A percentile compares a stretch with the other conserved stretches of the same genome.
These are phyloP conservation scores for Oryzias melastigma DNA, from an alignment of 2,113 vertebrate species.

Conservation along the genomic window DNA sequence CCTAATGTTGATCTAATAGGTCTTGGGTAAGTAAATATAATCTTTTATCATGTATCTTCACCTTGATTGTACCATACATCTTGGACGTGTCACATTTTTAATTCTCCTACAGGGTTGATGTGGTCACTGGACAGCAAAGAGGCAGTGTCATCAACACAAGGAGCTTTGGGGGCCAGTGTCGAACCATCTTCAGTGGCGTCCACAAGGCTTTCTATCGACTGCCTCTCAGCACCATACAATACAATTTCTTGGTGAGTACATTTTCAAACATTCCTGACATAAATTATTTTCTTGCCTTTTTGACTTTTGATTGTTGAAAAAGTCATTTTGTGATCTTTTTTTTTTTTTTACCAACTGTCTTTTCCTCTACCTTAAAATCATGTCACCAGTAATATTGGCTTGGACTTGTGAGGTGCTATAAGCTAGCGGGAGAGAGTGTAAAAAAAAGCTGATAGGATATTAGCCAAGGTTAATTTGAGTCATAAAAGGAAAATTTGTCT, in stretches of 20 bases:
- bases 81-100: neutral
- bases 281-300: neutral
- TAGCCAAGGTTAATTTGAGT: too few species aligned
- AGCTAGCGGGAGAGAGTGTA: too few species aligned
- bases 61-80: neutral
- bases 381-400: too few species aligned
- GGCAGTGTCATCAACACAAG: conserved; percentile 84
- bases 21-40: conserved; percentile 71
- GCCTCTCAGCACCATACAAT: conserved; percentile 79
- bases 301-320: neutral
- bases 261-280: neutral
- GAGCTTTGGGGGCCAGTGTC: conserved; percentile 87
- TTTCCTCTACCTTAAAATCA: too few species aligned
- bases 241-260: conserved; percentile 80
- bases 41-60: neutral
- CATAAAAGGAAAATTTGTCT: too few species aligned
- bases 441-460: too few species aligned
- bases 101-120: conserved; percentile 74
- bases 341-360: too few species aligned
- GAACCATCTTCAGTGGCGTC: conserved; percentile 74
- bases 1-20: conserved; percentile 82
- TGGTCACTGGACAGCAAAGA: conserved; percentile 62
- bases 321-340: neutral
- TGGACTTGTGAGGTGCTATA: too few species aligned
- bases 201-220: conserved; percentile 74